Base-by-base conservation (phyloP, 53 echinoderm and acorn worm genomes). In the Arbacia lixula region DNA sequence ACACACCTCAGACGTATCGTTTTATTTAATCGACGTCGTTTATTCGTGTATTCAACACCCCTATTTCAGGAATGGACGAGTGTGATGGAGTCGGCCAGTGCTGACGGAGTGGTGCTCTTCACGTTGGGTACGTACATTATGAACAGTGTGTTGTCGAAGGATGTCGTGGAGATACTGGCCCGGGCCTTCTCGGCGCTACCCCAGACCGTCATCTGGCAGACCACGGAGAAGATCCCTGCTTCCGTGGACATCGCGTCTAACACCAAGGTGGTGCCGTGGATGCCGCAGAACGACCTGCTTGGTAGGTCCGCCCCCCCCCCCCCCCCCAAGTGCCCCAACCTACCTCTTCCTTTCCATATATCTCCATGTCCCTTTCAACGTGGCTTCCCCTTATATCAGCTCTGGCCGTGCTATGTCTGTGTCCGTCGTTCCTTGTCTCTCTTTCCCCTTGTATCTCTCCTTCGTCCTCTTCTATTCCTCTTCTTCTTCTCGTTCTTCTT, bases 21-120 rank as follows among this genome's bases (percentile, higher is more conserved):
- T n/a, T n/a, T n/a, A n/a, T n/a, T n/a, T n/a, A n/a, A n/a, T n/a
- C n/a, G n/a, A n/a, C n/a, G n/a, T n/a, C n/a, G n/a, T n/a, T n/a
- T n/a, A n/a, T n/a, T n/a, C n/a, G n/a, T n/a, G n/a, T n/a, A n/a
- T n/a, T n/a, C n/a, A n/a, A n/a, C n/a, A n/a, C n/a, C n/a, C n/a
- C n/a, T n/a, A n/a, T n/a, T n/a, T n/a, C n/a, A 80, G 81, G 81
- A 80, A 41, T 80, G 81, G 81, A 33, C 17, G 43, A 30, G 26
- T 1, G 14, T 61, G 27, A 61, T 80, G 46, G 29, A 38, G 31
- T 5, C 56, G 56, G 60, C 81, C 14, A 6, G 19, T 2, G 49
- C 28, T 0, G 61, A 62, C 32, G 81, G 81, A 4, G 63, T 62
- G 4, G 62, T 80, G 19, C 4, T 80, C 27, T 80, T 80, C 46